phyloP scores from a whole-genome alignment of 1,140 invertebrate species.

The Pseudoatta argentina region DNA sequence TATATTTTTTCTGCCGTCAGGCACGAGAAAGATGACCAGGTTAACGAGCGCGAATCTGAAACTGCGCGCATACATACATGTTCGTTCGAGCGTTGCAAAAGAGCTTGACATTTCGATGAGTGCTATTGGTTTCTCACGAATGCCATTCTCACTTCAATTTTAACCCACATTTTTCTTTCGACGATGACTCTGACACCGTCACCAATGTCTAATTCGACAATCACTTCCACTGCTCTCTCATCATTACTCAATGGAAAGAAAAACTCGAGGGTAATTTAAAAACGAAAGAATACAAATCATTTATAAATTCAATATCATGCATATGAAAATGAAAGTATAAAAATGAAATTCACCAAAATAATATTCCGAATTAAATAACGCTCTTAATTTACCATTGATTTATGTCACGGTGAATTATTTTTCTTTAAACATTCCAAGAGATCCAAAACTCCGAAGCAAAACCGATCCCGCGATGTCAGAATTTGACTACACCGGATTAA shows the following conservation, averaged over 20 bases:
- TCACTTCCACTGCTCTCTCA: neutral
- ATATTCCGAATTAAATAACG: neutral
- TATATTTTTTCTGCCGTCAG: conserved; percentile 58
- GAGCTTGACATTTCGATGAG: conserved; percentile 68
- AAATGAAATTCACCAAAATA: neutral
- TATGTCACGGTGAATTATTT: neutral
- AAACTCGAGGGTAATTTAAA: neutral
- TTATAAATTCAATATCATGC: neutral
- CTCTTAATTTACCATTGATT: neutral
- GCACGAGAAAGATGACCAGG: conserved; percentile 70
- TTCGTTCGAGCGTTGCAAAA: conserved; percentile 65
- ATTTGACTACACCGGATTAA: conserved; percentile 14
- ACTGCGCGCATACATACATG: conserved; percentile 59
- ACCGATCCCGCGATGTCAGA: conserved; percentile 18
- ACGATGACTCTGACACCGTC: conserved; percentile 27
- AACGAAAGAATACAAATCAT: neutral
- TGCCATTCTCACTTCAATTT: conserved; percentile 32
- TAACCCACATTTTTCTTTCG: conserved; percentile 43
- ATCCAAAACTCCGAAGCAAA: neutral
- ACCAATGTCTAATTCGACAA: neutral
- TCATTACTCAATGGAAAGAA: neutral
- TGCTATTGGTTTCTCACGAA: conserved; percentile 61
- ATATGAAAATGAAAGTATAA: neutral
- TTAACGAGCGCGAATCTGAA: conserved; percentile 74
- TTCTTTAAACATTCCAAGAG: neutral